These are phyloP conservation scores for Noctilio leporinus DNA, from an alignment of 2,113 vertebrate species.

Conservation along the genomic window DNA sequence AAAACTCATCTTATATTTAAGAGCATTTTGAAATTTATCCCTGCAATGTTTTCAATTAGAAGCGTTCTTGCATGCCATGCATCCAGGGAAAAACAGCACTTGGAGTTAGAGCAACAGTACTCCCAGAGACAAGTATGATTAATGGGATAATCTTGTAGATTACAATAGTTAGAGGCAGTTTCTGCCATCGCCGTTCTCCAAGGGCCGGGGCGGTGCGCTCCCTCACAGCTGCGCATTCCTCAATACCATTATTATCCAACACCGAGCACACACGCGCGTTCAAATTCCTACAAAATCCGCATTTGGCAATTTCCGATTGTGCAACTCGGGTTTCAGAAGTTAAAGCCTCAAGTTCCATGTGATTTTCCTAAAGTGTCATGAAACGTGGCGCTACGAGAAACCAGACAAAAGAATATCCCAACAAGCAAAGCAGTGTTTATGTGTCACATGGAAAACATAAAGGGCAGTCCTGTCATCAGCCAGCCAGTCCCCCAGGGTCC, in stretches of 20 bases:
- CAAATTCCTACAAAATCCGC: conserved; percentile 48
- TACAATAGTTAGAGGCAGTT: conserved; percentile 74
- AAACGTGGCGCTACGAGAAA: conserved; percentile 62
- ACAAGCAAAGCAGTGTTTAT: conserved; percentile 46
- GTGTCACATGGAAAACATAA: conserved; percentile 50
- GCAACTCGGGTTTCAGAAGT: conserved; percentile 36
- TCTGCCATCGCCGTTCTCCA: conserved; percentile 69
- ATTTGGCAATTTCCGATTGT: conserved; percentile 33
- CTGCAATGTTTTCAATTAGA: conserved; percentile 67
- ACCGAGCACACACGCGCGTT: neutral
- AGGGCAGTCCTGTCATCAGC: conserved; percentile 50
- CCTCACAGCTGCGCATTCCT: conserved; percentile 75
- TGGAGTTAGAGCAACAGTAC: conserved; percentile 67
- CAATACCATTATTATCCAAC: conserved; percentile 50
- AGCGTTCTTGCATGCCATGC: conserved; percentile 37
- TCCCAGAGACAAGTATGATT: conserved; percentile 73
- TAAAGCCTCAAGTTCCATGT: neutral
- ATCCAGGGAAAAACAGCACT: conserved; percentile 68
- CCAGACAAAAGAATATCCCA: conserved; percentile 40
- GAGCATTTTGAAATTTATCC: conserved; percentile 64
- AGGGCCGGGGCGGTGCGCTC: conserved; percentile 59
- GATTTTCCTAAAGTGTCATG: conserved; percentile 40
- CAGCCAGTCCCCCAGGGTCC: neutral
- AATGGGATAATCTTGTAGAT: conserved; percentile 74
- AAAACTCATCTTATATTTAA: conserved; percentile 22